phyloP scores from a whole-genome alignment of 2,888 invertebrate species.

The Pristionchus mayeri region DNA sequence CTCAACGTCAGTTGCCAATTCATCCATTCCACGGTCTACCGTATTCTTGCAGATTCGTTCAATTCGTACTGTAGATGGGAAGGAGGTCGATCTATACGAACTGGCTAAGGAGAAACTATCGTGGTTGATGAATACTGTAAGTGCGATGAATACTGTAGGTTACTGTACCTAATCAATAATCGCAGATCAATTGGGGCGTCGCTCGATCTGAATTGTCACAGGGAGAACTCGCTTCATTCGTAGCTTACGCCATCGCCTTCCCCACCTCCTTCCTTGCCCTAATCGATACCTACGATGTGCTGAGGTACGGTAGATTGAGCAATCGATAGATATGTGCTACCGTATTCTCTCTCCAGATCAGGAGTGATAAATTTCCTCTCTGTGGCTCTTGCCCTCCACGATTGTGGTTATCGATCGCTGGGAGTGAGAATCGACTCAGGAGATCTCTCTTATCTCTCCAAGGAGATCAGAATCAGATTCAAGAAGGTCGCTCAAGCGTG shows the following conservation, averaged over 20 bases:
- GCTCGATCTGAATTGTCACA: constrained; percentile 90
- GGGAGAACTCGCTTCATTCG: constrained; percentile 94
- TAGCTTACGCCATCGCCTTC: constrained; percentile 88
- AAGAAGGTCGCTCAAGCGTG: constrained; percentile 84
- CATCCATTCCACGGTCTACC: not conserved
- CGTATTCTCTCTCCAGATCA: constrained; percentile 83
- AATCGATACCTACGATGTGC: constrained; percentile 98
- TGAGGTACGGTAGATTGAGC: constrained; percentile 83
- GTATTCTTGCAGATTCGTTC: not conserved
- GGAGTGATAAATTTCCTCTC: constrained; percentile 96
- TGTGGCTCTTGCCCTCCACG: constrained; percentile 91
- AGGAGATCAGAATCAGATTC: constrained; percentile 88
- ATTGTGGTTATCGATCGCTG: constrained; percentile 89
- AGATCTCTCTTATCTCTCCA: constrained; percentile 94
- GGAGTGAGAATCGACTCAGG: constrained; percentile 97
- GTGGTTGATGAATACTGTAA: constrained; percentile 56
- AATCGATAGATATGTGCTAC: not conserved
- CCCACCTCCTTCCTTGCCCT: constrained; percentile 95
- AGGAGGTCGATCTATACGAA: constrained; percentile 65
- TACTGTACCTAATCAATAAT: not conserved
- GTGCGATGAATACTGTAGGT: not conserved
- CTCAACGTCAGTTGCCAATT: constrained; percentile 51
- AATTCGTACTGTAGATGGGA: constrained; percentile 17
- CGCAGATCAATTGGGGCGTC: constrained; percentile 79
- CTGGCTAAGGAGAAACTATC: constrained; percentile 58